These are phyloP conservation scores for Benitochromis conjunctus DNA, from an alignment of 2,113 vertebrate species.

Conservation along the genomic window DNA sequence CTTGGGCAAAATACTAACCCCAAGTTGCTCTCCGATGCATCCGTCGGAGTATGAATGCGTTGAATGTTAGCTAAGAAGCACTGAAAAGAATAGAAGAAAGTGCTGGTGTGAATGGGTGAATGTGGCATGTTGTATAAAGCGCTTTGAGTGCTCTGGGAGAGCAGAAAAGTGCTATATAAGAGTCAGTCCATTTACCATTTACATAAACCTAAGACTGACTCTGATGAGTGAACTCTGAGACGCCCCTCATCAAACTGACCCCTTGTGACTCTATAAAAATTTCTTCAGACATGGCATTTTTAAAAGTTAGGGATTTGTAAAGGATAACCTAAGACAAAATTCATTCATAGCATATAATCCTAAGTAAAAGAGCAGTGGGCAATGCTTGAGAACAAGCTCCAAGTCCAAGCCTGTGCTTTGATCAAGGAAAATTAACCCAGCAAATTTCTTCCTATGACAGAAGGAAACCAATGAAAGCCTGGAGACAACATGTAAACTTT, in stretches of 20 bases:
- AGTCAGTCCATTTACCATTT: neutral
- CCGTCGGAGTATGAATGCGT: neutral
- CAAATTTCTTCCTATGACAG: neutral
- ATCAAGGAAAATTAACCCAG: neutral
- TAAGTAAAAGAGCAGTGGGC: neutral
- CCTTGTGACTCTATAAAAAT: neutral
- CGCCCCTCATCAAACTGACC: neutral
- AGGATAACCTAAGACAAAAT: neutral
- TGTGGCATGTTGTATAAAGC: neutral
- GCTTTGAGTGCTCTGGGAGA: neutral
- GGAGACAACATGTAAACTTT: neutral
- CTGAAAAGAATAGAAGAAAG: neutral
- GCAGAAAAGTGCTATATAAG: neutral
- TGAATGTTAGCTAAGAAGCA: neutral
- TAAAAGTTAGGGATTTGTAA: neutral
- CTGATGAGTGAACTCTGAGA: neutral
- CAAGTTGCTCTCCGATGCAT: neutral
- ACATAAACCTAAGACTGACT: neutral
- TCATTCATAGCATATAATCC: neutral
- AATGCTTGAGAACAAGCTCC: neutral
- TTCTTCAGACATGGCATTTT: neutral
- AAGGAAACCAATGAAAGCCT: neutral
- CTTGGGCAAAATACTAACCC: neutral
- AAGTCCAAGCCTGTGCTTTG: neutral
- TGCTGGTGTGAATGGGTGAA: neutral